Evolutionary conservation across 2,113 vertebrate genomes (phyloP), one percentile per base, ranked within the genome.

Genomic region (Aplodontia rufa): DNA sequence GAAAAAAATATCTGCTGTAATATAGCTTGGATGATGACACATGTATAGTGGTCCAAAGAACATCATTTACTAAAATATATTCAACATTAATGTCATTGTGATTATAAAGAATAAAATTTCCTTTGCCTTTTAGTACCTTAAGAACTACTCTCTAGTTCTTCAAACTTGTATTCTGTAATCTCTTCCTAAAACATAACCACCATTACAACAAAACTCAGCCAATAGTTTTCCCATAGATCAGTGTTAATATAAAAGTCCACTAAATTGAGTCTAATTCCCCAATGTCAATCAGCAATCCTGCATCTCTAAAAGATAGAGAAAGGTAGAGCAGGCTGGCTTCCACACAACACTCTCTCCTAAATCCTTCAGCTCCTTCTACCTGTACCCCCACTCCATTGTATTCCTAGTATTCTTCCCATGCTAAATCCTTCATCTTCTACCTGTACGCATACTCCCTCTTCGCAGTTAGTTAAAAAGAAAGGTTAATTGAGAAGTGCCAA

Each of bases 391-490:
- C 58, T 90, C 80, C 45, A n/a, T n/a, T n/a, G n/a, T n/a, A n/a
- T n/a, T n/a, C n/a, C n/a, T n/a, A n/a, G n/a, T n/a, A n/a, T n/a
- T n/a, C n/a, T n/a, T n/a, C n/a, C n/a, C n/a, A n/a, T n/a, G n/a
- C 75, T 71, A 96, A 96, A 95, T 94, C 95, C 88, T 86, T 96
- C 47, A 75, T 35, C 22, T 97, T 96, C 94, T 81, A 81, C 53
- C 35, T 88, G 11, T 37, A 7, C 6, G 45, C 72, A 64, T 35
- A 78, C 58, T 90, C 80, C 45, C 19, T 93, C 97, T 89, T 97
- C 95, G 72, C 68, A 98, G 87, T 92, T 97, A 98, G 97, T 95
- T 88, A 96, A 97, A 98, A 98, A 97, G 97, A 97, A 98, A 97
- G 85, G 93, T 97, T 97, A 98, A 97, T 97, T 98, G 96, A 97